Evolutionary conservation across 2,888 invertebrate species (phyloP), one percentile per base, ranked within the genome.

Genomic region (Apeira syringaria): DNA sequence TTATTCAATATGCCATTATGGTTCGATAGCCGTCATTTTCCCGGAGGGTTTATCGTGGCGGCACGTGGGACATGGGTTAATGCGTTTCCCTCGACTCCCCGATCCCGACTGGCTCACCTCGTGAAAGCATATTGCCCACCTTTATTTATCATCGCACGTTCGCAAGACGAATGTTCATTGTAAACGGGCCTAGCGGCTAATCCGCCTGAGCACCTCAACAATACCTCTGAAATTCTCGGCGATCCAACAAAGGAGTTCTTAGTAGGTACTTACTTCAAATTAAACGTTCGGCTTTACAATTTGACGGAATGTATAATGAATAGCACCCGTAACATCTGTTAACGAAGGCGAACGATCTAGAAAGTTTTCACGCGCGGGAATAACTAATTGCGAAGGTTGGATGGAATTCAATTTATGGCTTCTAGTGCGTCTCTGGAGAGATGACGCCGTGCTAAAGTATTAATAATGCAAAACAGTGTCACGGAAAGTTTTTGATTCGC

Each of bases 391-490:
- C 88, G 85, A 88, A 87, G 86, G 87, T 83, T 85, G 83, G 81
- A 86, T 85, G 83, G 81, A 86, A 89, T 89, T 87, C 88, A 88
- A 89, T 89, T 89, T 88, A 87, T 88, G 76, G 85, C 83, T 85
- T 81, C 86, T 87, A 85, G 86, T 86, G 77, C 78, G 83, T 80
- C 84, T 86, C 83, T 74, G 69, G 78, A 74, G 87, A 86, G 86
- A 88, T 88, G 87, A 84, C 78, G 83, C 80, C 72, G 79, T 76
- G 77, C 80, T 76, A 75, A 82, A 85, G 83, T 86, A 88, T 88
- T 89, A 89, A 86, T 89, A 89, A 89, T 89, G 89, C 88, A 89
- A 89, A 89, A 89, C 88, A 88, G 87, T 89, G 89, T 89, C 88
- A 88, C 86, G 80, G 74, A 80, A 89, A 89, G 86, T 88, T 88